Percentiles rank a stretch among this genome's conserved stretches.
Evolutionary conservation across 1,140 invertebrate species (phyloP).

Genomic region (Chironomus striatipennis): DNA sequence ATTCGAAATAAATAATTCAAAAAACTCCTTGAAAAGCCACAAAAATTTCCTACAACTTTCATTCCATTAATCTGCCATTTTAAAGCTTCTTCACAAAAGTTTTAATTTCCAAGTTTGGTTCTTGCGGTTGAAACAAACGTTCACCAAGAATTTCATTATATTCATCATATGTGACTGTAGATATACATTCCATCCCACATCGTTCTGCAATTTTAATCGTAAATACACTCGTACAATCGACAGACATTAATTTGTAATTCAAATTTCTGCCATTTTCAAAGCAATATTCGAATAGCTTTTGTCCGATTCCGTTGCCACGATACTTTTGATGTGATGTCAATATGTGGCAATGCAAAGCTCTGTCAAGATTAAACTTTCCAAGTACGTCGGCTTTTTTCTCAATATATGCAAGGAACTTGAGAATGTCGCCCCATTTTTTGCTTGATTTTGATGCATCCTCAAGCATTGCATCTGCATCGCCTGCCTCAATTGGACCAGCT

Average conservation of each 20-base stretch:
- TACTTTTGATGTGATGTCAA: constrained; percentile 25
- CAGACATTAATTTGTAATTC: constrained; percentile 25
- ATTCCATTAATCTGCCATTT: neutral
- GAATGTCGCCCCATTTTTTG: constrained; percentile 27
- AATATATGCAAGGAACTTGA: constrained; percentile 26
- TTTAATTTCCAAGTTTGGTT: constrained; percentile 26
- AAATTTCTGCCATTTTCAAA: constrained; percentile 20
- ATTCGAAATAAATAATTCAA: too few species aligned
- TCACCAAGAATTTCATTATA: constrained; percentile 26
- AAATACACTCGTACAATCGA: constrained; percentile 28
- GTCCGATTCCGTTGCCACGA: constrained; percentile 26
- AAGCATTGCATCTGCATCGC: constrained; percentile 27
- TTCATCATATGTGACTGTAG: constrained; percentile 25
- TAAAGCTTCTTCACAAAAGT: constrained; percentile 25
- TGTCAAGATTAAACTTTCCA: constrained; percentile 24
- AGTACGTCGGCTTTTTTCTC: constrained; percentile 28
- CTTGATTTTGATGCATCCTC: constrained; percentile 21
- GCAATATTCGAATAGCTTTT: constrained; percentile 25
- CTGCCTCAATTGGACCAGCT: constrained; percentile 26
- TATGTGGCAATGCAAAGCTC: constrained; percentile 27
- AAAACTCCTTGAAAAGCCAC: too few species aligned
- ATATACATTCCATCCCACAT: constrained; percentile 27
- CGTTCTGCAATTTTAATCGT: constrained; percentile 27
- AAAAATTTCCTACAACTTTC: too few species aligned
- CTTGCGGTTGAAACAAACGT: constrained; percentile 25